Evolutionary conservation across 2,113 vertebrate genomes (phyloP).

Genomic region (Pelodiscus sinensis): DNA sequence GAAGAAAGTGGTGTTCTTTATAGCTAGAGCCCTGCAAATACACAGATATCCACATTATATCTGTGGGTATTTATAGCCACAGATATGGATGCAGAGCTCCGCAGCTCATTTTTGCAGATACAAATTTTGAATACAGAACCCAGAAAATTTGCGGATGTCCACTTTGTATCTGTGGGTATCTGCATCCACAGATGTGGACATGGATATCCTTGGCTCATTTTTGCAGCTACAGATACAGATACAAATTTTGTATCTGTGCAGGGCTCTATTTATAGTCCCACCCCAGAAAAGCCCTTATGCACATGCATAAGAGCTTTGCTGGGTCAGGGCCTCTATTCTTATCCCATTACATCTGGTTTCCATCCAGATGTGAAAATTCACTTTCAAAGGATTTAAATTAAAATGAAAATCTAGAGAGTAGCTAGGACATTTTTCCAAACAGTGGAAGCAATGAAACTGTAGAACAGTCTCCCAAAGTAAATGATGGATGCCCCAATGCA

Average conservation of each 20-base stretch:
- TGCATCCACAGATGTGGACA: too few relatives aligned
- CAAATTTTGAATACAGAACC: too few relatives aligned
- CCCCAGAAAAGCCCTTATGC: not conserved
- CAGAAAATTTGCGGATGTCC: too few relatives aligned
- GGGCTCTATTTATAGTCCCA: not conserved
- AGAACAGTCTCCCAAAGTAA: constrained; percentile 32
- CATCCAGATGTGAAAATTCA: not conserved
- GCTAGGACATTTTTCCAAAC: constrained; percentile 27
- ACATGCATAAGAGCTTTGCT: not conserved
- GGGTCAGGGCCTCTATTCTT: not conserved
- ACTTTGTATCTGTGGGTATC: too few relatives aligned
- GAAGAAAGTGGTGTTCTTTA: not conserved
- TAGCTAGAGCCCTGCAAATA: not conserved
- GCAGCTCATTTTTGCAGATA: too few relatives aligned
- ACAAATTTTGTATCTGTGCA: too few relatives aligned
- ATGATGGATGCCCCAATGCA: not conserved
- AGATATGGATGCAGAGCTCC: too few relatives aligned
- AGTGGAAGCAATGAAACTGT: not conserved
- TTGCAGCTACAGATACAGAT: too few relatives aligned
- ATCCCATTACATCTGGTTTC: not conserved
- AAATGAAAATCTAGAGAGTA: not conserved
- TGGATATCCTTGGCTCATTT: too few relatives aligned
- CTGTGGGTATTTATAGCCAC: too few relatives aligned
- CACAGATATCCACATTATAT: too few relatives aligned
- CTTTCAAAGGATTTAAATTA: not conserved